Base-by-base conservation (phyloP, 2,888 invertebrate genomes). In the Sarcophaga rosellei region DNA sequence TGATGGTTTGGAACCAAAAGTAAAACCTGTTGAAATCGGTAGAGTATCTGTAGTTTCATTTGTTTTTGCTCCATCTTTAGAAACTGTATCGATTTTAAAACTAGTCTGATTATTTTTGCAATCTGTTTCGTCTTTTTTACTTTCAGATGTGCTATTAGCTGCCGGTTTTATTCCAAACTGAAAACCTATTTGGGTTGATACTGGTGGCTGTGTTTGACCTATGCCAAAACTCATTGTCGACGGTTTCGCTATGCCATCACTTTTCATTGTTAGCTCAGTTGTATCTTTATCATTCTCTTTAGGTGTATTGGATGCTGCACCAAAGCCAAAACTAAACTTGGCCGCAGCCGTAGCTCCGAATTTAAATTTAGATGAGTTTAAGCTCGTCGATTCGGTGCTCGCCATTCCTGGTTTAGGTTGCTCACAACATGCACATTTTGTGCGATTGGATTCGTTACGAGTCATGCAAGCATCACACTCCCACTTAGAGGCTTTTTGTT, bases 391-490 rank as follows among this genome's bases (percentile, higher is more conserved):
- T 23, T 87, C 88, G 4, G 85, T 83, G 8, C 82, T 87, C 35
- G 88, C 87, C 3, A 89, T 86, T 76, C 94, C 94, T 0, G 94
- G 94, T 90, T 94, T 95, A 0, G 92, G 90, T 77, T 94, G 94
- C 87, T 94, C 94, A 90, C 96, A 96, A 88, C 95, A 95, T 74
- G 94, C 92, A 91, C 95, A 96, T 86, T 94, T 94, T 8, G 87
- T 89, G 25, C 92, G 93, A 21, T 92, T 92, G 5, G 90, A 90
- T 69, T 93, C 92, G 90, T 96, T 96, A 79, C 93, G 93, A 0
- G 95, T 94, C 94, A 95, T 94, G 90, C 96, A 96, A 21, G 94
- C 94, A 17, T 92, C 92, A 90, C 96, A 96, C 84, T 94, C 94
- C 96, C 95, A 96, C 79, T 93, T 93, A n/a, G 89, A 88, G 0